Conservation (phyloP, 2,797 vertebrate species). For the Leucoraja ocellata region DNA sequence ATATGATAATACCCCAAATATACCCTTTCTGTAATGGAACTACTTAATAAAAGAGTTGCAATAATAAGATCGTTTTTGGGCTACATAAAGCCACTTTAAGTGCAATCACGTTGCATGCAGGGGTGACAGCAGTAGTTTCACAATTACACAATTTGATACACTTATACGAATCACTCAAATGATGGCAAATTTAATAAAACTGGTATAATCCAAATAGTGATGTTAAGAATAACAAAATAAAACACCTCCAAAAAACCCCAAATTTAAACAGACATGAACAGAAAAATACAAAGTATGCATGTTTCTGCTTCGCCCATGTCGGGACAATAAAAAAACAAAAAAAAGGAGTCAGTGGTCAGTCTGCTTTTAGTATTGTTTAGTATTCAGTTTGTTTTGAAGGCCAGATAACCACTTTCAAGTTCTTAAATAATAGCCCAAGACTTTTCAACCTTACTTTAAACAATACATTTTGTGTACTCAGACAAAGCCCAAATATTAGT, state of each 20-base stretch:
- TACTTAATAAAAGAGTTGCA: neutral
- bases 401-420: neutral
- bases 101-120: neutral
- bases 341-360: neutral
- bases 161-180: neutral
- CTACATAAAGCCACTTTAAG: neutral
- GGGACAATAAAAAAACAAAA: neutral
- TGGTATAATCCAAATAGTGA: neutral
- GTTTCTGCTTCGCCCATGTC: neutral
- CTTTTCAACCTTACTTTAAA: neutral
- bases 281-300: slow-evolving; percentile 8
- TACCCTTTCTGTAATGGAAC: neutral
- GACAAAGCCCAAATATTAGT: neutral
- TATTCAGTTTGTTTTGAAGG: neutral
- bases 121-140: neutral
- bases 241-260: no score
- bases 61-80: neutral
- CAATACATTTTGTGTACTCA: neutral
- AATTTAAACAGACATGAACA: neutral
- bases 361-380: neutral
- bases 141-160: neutral
- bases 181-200: slow-evolving; percentile 3
- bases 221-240: no score
- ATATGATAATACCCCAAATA: neutral
- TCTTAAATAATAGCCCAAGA: neutral